Base-by-base conservation (phyloP, 2,113 vertebrate species). In the Phaethornis superciliosus region DNA sequence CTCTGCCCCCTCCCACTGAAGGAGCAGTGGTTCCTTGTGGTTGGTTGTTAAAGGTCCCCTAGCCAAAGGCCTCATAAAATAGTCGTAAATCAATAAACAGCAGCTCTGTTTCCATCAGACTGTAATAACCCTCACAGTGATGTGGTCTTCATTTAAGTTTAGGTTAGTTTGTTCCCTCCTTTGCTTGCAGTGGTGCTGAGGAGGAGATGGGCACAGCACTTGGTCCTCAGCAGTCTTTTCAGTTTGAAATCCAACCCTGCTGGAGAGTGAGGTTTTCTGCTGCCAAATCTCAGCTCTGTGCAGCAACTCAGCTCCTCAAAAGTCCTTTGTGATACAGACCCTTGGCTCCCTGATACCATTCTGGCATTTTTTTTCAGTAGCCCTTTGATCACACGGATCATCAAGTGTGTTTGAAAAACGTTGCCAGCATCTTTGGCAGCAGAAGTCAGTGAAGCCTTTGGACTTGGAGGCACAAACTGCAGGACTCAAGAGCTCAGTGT, bases 331-430 rank as follows among this genome's bases (percentile, higher is more conserved):
- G 42, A 42, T 44, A 59, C 35, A 23, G 55, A 7, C n/a, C 62
- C 69, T 77, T 15, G 74, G 1, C 81, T 90, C 21, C 40, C 30
- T 69, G 4, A 65, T 30, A 5, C 7, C 32, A 37, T 0, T 1
- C 54, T 72, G 90, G 37, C 42, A n/a, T 74, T 91, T 88, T 59
- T 70, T 74, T 74, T 93, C 54, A 21, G n/a, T 4, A 89, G 49
- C 42, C 10, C 46, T 85, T 68, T 40, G 70, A 54, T 91, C 42
- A 23, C 42, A 28, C n/a, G 49, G 24, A 46, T 62, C 6, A 46
- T 62, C 6, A 14, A 13, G 23, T 24, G 51, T 52, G 33, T 68
- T 89, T 82, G 58, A 52, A 65, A 80, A 82, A 24, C 2, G 1
- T 40, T 35, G 27, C 49, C 67, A 72, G 49, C 32, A 30, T 87